phyloP scores from a whole-genome alignment of 1,140 invertebrate genomes.

The Aphaenogaster floridana region DNA sequence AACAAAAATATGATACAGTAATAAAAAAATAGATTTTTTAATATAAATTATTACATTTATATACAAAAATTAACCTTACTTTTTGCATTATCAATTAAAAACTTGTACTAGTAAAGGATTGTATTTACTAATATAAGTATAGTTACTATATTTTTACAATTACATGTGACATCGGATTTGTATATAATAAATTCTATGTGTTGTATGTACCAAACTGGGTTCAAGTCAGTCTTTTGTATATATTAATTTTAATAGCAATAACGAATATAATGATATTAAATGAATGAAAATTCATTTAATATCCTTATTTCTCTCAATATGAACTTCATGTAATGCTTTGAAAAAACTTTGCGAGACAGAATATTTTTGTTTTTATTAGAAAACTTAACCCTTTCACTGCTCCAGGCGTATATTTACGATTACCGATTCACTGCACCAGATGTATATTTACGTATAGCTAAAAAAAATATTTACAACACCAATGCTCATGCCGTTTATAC shows the following conservation, averaged over 20 bases:
- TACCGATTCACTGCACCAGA: no score
- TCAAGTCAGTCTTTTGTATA: conserved; percentile 63
- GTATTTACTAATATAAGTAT: background rate
- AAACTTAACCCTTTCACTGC: background rate
- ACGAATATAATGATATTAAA: background rate
- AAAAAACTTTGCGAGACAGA: conserved; percentile 64
- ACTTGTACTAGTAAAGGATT: background rate
- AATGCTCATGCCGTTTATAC: no score
- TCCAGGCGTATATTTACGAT: no score
- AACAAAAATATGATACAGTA: conserved; percentile 17
- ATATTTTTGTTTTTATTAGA: conserved; percentile 66
- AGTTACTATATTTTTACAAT: background rate
- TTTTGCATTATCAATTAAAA: background rate
- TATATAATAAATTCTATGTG: conserved; percentile 8
- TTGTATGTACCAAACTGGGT: conserved; percentile 1
- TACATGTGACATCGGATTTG: background rate
- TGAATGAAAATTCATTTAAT: conserved; percentile 5
- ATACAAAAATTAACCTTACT: conserved; percentile 53
- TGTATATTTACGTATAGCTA: no score
- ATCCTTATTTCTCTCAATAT: background rate
- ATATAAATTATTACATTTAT: conserved; percentile 68
- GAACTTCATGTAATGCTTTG: conserved; percentile 38
- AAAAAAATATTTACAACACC: no score
- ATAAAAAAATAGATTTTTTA: conserved; percentile 14
- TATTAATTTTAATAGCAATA: background rate